These are phyloP conservation scores for Acrocephalus scirpaceus DNA, from an alignment of 2,797 vertebrate species.

Conservation along the genomic window DNA sequence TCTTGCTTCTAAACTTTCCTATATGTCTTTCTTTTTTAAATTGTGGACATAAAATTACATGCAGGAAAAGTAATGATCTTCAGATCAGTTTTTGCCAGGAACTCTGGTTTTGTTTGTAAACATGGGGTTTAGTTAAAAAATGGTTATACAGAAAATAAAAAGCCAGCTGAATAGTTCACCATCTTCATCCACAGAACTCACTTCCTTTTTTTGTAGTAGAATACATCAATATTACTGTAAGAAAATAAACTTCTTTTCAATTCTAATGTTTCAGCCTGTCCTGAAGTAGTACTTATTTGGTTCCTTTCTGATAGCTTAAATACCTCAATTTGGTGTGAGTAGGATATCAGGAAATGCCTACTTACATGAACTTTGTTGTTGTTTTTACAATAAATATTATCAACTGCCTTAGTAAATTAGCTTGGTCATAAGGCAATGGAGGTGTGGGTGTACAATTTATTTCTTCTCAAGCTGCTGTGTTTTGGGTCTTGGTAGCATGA, in stretches of 20 bases:
- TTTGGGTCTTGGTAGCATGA: neutral
- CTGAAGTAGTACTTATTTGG: neutral
- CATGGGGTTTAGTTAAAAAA: neutral
- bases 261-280: neutral
- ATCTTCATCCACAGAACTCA: neutral
- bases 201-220: neutral
- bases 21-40: neutral
- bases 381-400: neutral
- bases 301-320: slow-evolving; percentile 12
- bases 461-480: neutral
- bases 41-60: neutral
- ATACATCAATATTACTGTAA: neutral
- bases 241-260: neutral
- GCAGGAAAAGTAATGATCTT: neutral
- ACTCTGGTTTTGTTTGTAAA: neutral
- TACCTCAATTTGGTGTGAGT: neutral
- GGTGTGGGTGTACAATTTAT: neutral
- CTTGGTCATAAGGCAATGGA: neutral
- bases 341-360: neutral
- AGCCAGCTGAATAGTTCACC: neutral
- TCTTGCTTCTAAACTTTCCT: neutral
- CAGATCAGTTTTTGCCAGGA: neutral
- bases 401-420: neutral
- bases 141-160: neutral
- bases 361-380: neutral